Percentiles rank a stretch among this genome's conserved stretches.
These are phyloP conservation scores for Linnaemya vulpina DNA, from an alignment of 2,888 invertebrate species.

Conservation along the genomic window DNA sequence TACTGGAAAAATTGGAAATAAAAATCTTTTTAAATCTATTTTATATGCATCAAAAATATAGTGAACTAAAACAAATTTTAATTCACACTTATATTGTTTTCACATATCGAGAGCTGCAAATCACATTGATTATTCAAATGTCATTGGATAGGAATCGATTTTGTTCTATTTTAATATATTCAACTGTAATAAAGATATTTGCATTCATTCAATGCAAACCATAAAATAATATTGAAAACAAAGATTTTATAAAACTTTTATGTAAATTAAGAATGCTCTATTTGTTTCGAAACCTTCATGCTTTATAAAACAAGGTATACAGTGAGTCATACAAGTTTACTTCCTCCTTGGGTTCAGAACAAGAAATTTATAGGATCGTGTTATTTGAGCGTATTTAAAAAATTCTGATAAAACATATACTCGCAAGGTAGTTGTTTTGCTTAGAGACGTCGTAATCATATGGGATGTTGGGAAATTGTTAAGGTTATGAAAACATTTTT, in stretches of 20 bases:
- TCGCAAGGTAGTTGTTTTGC: no score
- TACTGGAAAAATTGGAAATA: no score
- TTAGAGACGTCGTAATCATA: no score
- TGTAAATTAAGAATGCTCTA: constrained; percentile 39
- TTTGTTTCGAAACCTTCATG: constrained; percentile 32
- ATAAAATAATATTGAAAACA: constrained; percentile 22
- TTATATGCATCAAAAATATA: no score
- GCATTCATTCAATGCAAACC: constrained; percentile 12
- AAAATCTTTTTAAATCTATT: no score
- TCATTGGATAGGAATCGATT: constrained; percentile 13
- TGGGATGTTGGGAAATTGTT: no score
- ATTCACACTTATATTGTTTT: not conserved
- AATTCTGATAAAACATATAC: no score
- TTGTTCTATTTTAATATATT: constrained; percentile 8
- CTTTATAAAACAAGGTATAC: constrained; percentile 17
- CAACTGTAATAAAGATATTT: constrained; percentile 2
- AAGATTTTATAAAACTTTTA: not conserved
- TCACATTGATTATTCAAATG: not conserved
- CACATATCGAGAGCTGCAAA: not conserved
- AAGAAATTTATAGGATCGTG: no score
- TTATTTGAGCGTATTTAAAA: no score
- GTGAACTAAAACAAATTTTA: no score
- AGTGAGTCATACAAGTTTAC: not conserved
- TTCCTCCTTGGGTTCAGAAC: not conserved
- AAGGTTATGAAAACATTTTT: not conserved